A percentile compares a stretch with the other conserved stretches of the same genome.
Conservation (phyloP, 2,888 invertebrate species). For the Protodeltote pygarga region DNA sequence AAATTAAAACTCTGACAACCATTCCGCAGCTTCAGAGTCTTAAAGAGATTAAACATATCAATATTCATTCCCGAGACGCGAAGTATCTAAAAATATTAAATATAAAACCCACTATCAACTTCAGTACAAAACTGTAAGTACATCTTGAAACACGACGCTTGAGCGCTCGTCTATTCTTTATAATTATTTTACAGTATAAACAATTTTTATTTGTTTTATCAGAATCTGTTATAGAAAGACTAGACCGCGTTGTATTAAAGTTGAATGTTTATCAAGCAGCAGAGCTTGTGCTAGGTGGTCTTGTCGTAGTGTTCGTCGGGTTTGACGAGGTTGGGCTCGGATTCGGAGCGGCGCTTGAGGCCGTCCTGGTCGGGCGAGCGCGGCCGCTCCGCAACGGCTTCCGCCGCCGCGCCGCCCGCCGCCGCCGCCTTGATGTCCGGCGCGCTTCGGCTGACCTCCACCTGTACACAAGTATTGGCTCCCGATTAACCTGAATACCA, state of each 20-base stretch:
- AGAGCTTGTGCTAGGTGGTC: slow-evolving; percentile 58
- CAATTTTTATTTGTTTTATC: slow-evolving; percentile 32
- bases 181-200: slow-evolving; percentile 15
- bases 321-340: slow-evolving; percentile 88
- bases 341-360: slow-evolving; percentile 88
- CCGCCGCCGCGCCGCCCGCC: slow-evolving; percentile 46
- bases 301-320: slow-evolving; percentile 79
- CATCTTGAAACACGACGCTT: slow-evolving; percentile 13
- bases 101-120: slow-evolving; percentile 29
- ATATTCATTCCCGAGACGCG: slow-evolving; percentile 3
- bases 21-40: not conserved
- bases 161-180: slow-evolving; percentile 20
- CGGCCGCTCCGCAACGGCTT: slow-evolving; percentile 63
- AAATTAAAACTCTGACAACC: slow-evolving; percentile 1
- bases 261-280: slow-evolving; percentile 42
- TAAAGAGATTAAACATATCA: too few species aligned
- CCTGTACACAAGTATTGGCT: too few species aligned
- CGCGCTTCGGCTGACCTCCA: slow-evolving; percentile 87
- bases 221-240: slow-evolving; percentile 41
- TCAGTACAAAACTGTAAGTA: slow-evolving; percentile 28
- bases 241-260: slow-evolving; percentile 35
- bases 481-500: too few species aligned
- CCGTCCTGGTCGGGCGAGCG: slow-evolving; percentile 72
- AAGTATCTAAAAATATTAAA: slow-evolving; percentile 18
- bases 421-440: slow-evolving; percentile 86